A percentile compares a stretch with the other conserved stretches of the same genome.
Conservation (phyloP, 2,797 vertebrate genomes). For the Erithacus rubecula region DNA sequence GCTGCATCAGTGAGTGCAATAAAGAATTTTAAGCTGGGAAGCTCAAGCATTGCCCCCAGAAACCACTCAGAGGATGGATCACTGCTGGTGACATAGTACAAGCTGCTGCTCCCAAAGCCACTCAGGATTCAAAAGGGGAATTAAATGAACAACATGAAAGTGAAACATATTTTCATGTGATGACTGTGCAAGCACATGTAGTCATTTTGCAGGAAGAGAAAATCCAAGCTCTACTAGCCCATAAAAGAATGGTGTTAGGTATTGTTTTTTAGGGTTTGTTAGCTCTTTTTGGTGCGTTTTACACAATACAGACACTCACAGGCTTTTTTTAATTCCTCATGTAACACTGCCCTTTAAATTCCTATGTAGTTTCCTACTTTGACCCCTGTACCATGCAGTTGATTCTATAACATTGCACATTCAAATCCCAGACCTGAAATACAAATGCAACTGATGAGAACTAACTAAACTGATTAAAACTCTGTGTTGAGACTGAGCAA, state of each 20-base stretch:
- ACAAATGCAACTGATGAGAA: background rate
- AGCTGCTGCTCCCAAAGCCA: background rate
- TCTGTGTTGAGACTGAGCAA: background rate
- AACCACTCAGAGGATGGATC: background rate
- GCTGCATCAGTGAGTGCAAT: background rate
- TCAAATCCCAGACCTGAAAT: background rate
- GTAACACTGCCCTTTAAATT: background rate
- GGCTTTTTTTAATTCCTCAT: background rate
- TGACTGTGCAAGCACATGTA: background rate
- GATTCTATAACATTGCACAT: background rate
- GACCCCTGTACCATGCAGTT: background rate
- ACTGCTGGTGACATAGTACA: accelerated
- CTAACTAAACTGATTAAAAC: background rate
- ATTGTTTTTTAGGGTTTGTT: background rate
- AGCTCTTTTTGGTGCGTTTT: background rate
- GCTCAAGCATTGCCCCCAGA: background rate
- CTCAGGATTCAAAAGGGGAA: background rate
- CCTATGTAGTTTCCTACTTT: background rate
- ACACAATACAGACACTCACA: background rate
- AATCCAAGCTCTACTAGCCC: background rate
- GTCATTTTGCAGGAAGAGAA: background rate
- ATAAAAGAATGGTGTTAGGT: background rate
- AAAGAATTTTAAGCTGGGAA: background rate
- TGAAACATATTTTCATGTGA: background rate
- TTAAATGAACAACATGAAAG: background rate